Evolutionary conservation across 2,113 vertebrate genomes (phyloP).

Genomic region (Danionella cerebrum): DNA sequence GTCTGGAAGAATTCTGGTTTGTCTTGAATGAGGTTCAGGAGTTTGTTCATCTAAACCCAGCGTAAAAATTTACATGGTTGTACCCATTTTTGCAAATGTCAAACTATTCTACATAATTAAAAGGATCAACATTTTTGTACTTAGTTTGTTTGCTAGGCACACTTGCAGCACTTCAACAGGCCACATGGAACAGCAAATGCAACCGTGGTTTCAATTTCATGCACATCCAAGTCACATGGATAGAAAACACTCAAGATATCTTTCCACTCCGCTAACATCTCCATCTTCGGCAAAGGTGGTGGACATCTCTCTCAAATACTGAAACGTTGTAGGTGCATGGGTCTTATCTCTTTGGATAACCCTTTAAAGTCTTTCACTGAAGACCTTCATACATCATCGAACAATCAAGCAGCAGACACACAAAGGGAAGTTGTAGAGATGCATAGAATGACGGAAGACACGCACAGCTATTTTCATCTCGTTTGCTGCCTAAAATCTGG

Average conservation of each 20-base stretch:
- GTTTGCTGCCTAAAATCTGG: constrained; percentile 38
- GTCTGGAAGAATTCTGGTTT: no score
- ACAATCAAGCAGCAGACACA: constrained; percentile 55
- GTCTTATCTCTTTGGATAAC: constrained; percentile 40
- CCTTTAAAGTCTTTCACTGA: constrained; percentile 44
- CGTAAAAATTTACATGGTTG: no score
- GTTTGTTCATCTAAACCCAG: no score
- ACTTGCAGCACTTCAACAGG: constrained; percentile 19
- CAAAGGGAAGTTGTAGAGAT: constrained; percentile 39
- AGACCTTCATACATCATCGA: constrained; percentile 53
- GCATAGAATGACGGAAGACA: constrained; percentile 18
- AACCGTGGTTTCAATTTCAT: background rate
- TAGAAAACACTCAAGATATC: constrained; percentile 34
- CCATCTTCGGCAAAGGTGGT: constrained; percentile 45
- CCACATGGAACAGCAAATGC: constrained; percentile 14
- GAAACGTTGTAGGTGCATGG: constrained; percentile 62
- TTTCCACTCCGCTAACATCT: constrained; percentile 44
- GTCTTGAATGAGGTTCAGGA: no score
- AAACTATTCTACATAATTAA: no score
- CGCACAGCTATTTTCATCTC: constrained; percentile 40
- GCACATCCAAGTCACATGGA: constrained; percentile 5
- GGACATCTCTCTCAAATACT: constrained; percentile 59
- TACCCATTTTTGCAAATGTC: no score
- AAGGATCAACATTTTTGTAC: background rate
- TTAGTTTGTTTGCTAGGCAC: constrained; percentile 5